Evolutionary conservation across 2,797 vertebrate genomes (phyloP), one percentile per base, ranked within the genome.

Genomic region (Enteromius treurensis): DNA sequence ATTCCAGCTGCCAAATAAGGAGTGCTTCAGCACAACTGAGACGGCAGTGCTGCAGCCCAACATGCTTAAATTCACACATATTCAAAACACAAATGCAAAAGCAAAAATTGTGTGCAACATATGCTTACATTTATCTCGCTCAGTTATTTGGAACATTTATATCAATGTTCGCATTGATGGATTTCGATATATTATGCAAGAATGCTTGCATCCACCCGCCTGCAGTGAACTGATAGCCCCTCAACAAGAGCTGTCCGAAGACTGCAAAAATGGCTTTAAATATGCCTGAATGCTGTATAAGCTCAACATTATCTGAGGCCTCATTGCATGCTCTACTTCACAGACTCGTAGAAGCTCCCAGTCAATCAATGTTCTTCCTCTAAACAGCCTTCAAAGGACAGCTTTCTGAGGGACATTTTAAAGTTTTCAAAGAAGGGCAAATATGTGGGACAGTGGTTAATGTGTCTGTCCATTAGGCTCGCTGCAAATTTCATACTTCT

Each of bases 231-330:
- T 73, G 80, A 84, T 83, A 80, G 81, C 83, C 76, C 8, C 51
- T 80, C 74, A 62, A 45, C 60, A 40, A 47, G 32, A 75, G 67
- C 37, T 78, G 51, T 47, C 76, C 21, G 62, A 71, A 83, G 40
- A 83, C 26, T 60, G 76, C 62, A 79, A 71, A 79, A 58, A 77
- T 80, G 53, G 42, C 69, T 80, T 79, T 23, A 80, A 83, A 77
- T 70, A 42, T 82, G 85, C 89, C 86, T 89, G 77, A 87, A 83
- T 85, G 49, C 64, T 86, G 77, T 55, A 7, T n/a, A 84, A 73
- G 86, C 82, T 58, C n/a, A 37, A 19, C 32, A 88, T 85, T 89
- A 89, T 92, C 89, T 89, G 69, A 86, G 88, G 77, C 81, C 85
- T 86, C 86, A 64, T 71, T 84, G 76, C 84, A 83, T 4, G 70